These are phyloP conservation scores for Crotalus tigris DNA, from an alignment of 2,113 vertebrate genomes.

Conservation along the genomic window DNA sequence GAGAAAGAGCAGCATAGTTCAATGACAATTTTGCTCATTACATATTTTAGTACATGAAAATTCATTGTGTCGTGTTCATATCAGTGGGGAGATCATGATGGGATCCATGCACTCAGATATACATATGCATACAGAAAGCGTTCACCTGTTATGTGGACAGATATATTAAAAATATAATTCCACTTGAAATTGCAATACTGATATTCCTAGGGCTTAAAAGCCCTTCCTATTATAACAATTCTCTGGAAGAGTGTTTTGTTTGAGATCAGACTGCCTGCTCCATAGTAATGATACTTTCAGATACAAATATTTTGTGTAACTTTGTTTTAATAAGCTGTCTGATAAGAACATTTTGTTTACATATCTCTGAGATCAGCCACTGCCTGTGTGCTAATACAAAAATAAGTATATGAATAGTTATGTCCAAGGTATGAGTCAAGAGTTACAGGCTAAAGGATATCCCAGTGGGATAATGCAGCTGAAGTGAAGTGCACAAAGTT, in stretches of 20 bases:
- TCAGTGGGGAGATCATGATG: not conserved
- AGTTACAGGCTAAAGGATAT: not conserved
- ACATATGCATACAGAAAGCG: not conserved
- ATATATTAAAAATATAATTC: not conserved
- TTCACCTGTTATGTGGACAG: not conserved
- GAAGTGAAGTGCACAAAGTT: not conserved
- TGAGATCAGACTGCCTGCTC: no score
- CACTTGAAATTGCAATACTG: not conserved
- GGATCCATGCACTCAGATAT: not conserved
- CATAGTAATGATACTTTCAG: not conserved
- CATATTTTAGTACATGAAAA: not conserved
- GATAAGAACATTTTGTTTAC: not conserved
- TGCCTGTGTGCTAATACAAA: not conserved
- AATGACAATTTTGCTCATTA: not conserved
- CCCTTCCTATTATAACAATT: not conserved
- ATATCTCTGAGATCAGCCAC: not conserved
- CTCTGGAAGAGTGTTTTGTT: not conserved
- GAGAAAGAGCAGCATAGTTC: not conserved
- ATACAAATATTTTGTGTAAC: not conserved
- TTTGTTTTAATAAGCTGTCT: not conserved
- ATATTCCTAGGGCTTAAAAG: not conserved
- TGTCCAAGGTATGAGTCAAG: not conserved
- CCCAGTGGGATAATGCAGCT: not conserved
- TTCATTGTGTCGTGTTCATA: not conserved
- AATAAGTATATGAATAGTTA: not conserved